Evolutionary conservation across 2,113 vertebrate species (phyloP).

Genomic region (Tupaia chinensis): DNA sequence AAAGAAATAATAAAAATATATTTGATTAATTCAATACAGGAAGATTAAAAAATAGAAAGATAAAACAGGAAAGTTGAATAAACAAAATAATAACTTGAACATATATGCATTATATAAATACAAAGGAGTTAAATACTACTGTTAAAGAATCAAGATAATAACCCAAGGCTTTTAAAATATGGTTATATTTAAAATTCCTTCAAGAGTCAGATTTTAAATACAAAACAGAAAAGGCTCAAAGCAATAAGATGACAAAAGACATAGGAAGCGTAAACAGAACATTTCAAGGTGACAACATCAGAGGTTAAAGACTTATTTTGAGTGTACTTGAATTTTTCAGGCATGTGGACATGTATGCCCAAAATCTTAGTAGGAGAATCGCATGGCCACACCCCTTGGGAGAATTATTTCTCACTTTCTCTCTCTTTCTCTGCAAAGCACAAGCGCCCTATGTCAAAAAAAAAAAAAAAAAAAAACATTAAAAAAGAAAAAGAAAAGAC

Average conservation of each 20-base stretch:
- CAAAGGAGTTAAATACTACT: not conserved
- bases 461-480: too few relatives aligned
- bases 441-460: too few relatives aligned
- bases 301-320: not conserved
- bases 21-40: not conserved
- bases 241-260: not conserved
- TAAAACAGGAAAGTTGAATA: not conserved
- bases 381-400: too few relatives aligned
- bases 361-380: too few relatives aligned
- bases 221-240: conserved; percentile 27
- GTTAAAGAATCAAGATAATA: not conserved
- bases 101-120: not conserved
- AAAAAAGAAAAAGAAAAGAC: too few relatives aligned
- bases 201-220: not conserved
- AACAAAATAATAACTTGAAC: not conserved
- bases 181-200: not conserved
- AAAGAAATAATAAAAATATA: conserved; percentile 11
- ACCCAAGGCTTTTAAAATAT: not conserved
- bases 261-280: not conserved
- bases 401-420: too few relatives aligned
- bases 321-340: not conserved
- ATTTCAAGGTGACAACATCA: not conserved
- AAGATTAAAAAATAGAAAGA: not conserved
- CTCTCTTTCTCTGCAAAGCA: too few relatives aligned
- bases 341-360: too few relatives aligned